Evolutionary conservation across 1,140 invertebrate genomes (phyloP), one percentile per base, ranked within the genome.

Genomic region (Odontomachus brunneus): DNA sequence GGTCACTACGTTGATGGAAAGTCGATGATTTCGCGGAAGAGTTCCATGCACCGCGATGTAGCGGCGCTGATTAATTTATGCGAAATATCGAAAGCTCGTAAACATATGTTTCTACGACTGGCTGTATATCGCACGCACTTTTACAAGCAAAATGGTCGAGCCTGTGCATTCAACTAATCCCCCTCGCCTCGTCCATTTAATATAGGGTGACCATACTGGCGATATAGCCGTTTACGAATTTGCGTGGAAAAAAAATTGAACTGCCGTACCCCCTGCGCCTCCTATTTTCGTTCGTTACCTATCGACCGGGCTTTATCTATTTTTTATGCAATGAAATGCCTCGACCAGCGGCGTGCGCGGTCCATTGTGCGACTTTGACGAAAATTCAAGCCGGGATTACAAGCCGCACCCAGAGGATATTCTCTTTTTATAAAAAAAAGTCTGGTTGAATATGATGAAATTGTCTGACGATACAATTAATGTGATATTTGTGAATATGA

Each of bases 231-330:
- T 92, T 92, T 90, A 91, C 90, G 91, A 92, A 92, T 92, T 92
- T 91, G 89, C 89, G 80, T 84, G 85, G 85, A 84, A 89, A 89
- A 90, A 91, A 90, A 90, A 91, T 89, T 89, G 80, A 90, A 88
- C 87, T 75, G 78, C 83, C 87, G 74, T 83, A 66, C 62, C 84
- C 62, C 76, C 84, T 82, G 81, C 84, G 85, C 84, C 86, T 89
- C 86, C 90, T 89, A 90, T 90, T 91, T 91, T 91, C 89, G 86
- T 91, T 90, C 89, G 91, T 91, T 91, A 90, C 86, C 90, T 86
- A 91, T 91, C 89, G 91, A 91, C 87, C 89, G 89, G 87, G 86
- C 84, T 91, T 91, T 90, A 91, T 91, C 89, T 90, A 89, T 89
- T 89, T 89, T 89, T 89, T 89, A 89, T 89, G 88, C 88, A 89